phyloP scores from a whole-genome alignment of 1,140 invertebrate species.

The Wiebesia pumilae region DNA sequence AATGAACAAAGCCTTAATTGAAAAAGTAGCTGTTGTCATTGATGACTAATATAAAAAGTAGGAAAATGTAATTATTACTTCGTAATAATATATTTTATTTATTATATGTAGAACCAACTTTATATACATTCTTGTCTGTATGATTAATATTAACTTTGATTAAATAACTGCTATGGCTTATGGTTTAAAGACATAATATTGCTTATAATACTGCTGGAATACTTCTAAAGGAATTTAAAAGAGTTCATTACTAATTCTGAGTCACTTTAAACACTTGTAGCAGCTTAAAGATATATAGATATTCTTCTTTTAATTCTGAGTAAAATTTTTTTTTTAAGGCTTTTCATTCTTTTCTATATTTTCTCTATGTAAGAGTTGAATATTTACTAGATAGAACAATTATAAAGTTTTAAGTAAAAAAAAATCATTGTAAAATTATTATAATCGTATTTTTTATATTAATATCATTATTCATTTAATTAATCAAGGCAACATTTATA shows the following conservation, averaged over 20 bases:
- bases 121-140: background rate
- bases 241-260: constrained; percentile 25
- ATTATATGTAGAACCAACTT: background rate
- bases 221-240: background rate
- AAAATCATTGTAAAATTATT: too few relatives aligned
- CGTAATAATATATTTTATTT: background rate
- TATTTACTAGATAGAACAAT: too few relatives aligned
- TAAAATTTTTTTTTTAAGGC: too few relatives aligned
- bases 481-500: too few relatives aligned
- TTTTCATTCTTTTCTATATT: too few relatives aligned
- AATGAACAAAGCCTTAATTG: background rate
- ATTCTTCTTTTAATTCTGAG: background rate
- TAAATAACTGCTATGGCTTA: background rate
- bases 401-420: too few relatives aligned
- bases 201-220: background rate
- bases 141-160: background rate
- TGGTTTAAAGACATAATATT: background rate
- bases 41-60: constrained; percentile 5
- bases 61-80: background rate
- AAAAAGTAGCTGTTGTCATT: background rate
- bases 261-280: background rate
- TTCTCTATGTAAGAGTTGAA: too few relatives aligned
- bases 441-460: too few relatives aligned
- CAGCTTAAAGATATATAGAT: constrained; percentile 4
- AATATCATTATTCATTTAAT: too few relatives aligned